These are phyloP conservation scores for Microctonus brassicae DNA, from an alignment of 2,888 invertebrate genomes.

Conservation along the genomic window DNA sequence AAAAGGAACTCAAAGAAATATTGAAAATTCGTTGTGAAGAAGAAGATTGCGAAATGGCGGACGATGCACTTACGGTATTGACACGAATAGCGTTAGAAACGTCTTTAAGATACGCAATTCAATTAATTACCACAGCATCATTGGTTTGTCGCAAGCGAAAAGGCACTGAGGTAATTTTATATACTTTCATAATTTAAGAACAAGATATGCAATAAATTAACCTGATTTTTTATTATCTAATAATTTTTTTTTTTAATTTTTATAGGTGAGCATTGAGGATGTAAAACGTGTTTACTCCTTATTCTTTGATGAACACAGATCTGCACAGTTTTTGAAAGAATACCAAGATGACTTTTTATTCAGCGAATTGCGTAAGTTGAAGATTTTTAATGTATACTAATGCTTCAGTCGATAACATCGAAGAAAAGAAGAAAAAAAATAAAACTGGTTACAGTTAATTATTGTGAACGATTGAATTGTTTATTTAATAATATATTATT, in stretches of 20 bases:
- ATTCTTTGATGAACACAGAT: constrained; percentile 94
- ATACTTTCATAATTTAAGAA: not conserved
- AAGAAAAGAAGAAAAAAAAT: not conserved
- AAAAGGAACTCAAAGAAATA: constrained; percentile 91
- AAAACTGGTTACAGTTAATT: not conserved
- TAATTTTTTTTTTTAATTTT: constrained; percentile 31
- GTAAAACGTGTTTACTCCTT: constrained; percentile 95
- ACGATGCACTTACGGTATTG: constrained; percentile 90
- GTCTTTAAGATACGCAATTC: constrained; percentile 96
- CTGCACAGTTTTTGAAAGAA: constrained; percentile 93
- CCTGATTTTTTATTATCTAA: not conserved
- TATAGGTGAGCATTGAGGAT: constrained; percentile 85
- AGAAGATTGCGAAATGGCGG: constrained; percentile 95
- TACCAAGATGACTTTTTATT: constrained; percentile 98
- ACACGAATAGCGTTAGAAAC: constrained; percentile 95
- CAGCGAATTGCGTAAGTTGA: constrained; percentile 72
- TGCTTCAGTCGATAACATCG: not conserved
- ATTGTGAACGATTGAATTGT: constrained; percentile 5
- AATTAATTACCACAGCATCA: constrained; percentile 94
- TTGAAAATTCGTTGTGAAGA: constrained; percentile 96
- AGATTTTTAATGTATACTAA: constrained; percentile 7
- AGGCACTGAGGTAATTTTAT: constrained; percentile 78
- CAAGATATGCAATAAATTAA: no score
- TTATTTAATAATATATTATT: constrained; percentile 17
- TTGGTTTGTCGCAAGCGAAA: constrained; percentile 94